Evolutionary conservation across 2,888 invertebrate species (phyloP).

Genomic region (Cheilosia impressa): DNA sequence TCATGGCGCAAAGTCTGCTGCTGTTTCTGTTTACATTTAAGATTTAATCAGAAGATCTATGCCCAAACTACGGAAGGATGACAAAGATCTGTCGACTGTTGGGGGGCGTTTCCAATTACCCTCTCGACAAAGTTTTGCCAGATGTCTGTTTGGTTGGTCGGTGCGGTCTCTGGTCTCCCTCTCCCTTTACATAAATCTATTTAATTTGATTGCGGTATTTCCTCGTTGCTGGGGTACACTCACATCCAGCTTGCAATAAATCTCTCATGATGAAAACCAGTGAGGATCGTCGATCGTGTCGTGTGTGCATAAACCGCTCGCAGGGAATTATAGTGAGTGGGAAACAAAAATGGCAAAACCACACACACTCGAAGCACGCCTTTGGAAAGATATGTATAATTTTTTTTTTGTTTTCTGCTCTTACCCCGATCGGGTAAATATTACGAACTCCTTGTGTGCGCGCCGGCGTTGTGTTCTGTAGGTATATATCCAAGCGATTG

Average conservation of each 20-base stretch:
- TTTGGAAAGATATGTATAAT: conserved; percentile 36
- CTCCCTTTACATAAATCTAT: conserved; percentile 55
- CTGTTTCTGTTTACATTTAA: not conserved
- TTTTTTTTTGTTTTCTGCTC: conserved; percentile 1
- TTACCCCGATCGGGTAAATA: conserved; percentile 12
- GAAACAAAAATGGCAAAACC: conserved; percentile 27
- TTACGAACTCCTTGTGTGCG: not conserved
- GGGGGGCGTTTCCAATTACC: conserved; percentile 61
- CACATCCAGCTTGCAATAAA: conserved; percentile 46
- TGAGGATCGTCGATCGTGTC: conserved; percentile 36
- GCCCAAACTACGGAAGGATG: not conserved
- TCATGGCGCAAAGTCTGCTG: not conserved
- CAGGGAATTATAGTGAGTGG: conserved; percentile 55
- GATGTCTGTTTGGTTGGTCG: not conserved
- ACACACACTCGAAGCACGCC: conserved; percentile 70
- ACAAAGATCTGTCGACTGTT: conserved; percentile 10
- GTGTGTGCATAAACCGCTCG: conserved; percentile 63
- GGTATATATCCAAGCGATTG: conserved; percentile 34
- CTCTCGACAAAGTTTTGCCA: conserved; percentile 6
- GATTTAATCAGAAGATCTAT: not conserved
- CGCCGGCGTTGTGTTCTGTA: not conserved
- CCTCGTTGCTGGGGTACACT: conserved; percentile 13
- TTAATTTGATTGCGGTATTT: conserved; percentile 53
- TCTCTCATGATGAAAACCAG: conserved; percentile 56
- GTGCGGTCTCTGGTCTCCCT: not conserved